Base-by-base conservation (phyloP, 64 coral and sea anemone genomes). In the Pocillopora verrucosa region DNA sequence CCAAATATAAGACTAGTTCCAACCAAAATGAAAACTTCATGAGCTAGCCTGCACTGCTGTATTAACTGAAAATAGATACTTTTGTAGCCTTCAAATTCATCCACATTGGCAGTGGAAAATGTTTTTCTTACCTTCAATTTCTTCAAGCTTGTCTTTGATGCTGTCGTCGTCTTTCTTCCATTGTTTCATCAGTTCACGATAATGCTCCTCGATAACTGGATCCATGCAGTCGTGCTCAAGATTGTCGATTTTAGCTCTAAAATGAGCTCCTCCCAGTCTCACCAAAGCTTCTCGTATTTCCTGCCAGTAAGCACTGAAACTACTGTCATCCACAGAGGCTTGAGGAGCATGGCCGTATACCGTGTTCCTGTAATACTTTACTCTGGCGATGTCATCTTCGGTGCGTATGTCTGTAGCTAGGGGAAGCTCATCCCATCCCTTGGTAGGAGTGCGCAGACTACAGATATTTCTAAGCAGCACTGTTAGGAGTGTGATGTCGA, bases 351-450 rank as follows among this genome's bases (percentile, higher is more conserved):
- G 89, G 14, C 59, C 89, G 37, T 82, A 84, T 4, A 91, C 35
- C 19, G 37, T 83, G 17, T 91, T 91, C 17, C 89, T 36, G 61
- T 86, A 91, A 60, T 76, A 91, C 34, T 91, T 91, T 22, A 91
- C 59, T 15, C 89, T 59, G 16, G 74, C 89, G 15, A 91, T 64
- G 35, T 85, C 82, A 19, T 56, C 89, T 58, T 75, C 80, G 2
- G 12, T 84, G 5, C 37, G 78, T 56, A 26, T 86, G 83, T 92
- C 82, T 57, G 82, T 35, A 6, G 82, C 1, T 13, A 24, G 24
- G 9, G 88, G 88, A 38, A 89, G 88, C 2, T 10, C 17, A 51
- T 89, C 88, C 88, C 88, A 89, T n/a, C 88, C 88, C 14, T 17
- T 68, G 11, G 62, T 16, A 15, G 88, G 88, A 5, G 59, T 1